A percentile compares a stretch with the other conserved stretches of the same genome.
Conservation (phyloP, 2,888 invertebrate genomes). For the Drosophila koepferae region DNA sequence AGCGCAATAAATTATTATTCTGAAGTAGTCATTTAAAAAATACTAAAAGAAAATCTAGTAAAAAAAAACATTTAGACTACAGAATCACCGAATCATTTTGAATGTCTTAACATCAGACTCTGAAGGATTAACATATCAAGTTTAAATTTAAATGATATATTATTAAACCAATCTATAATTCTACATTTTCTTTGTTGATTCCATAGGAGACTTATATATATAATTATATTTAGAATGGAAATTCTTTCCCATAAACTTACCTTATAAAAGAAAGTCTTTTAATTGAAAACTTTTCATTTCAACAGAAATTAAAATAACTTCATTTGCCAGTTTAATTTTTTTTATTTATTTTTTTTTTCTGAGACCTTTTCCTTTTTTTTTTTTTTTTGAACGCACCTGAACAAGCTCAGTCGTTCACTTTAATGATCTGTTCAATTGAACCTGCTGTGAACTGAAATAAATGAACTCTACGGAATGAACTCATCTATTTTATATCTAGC, state of each 20-base stretch:
- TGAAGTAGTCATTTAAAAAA: constrained; percentile 4
- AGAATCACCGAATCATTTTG: background rate
- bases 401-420: constrained; percentile 3
- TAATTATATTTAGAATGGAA: background rate
- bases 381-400: background rate
- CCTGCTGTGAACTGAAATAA: background rate
- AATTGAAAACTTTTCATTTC: background rate
- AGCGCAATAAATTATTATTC: background rate
- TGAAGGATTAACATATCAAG: background rate
- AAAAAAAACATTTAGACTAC: background rate
- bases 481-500: background rate
- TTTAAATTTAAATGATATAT: background rate
- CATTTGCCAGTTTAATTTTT: background rate
- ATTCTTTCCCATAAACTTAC: background rate
- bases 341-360: too few species aligned
- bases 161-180: background rate
- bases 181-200: background rate
- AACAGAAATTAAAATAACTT: background rate
- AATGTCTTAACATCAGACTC: too few species aligned
- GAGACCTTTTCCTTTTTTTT: background rate
- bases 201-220: background rate
- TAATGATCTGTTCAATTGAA: constrained; percentile 9
- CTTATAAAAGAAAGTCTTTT: background rate
- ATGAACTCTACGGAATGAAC: background rate
- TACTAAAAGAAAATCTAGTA: constrained; percentile 9